These are phyloP conservation scores for Oceanodroma tethys DNA, from an alignment of 2,113 vertebrate genomes.

Conservation along the genomic window DNA sequence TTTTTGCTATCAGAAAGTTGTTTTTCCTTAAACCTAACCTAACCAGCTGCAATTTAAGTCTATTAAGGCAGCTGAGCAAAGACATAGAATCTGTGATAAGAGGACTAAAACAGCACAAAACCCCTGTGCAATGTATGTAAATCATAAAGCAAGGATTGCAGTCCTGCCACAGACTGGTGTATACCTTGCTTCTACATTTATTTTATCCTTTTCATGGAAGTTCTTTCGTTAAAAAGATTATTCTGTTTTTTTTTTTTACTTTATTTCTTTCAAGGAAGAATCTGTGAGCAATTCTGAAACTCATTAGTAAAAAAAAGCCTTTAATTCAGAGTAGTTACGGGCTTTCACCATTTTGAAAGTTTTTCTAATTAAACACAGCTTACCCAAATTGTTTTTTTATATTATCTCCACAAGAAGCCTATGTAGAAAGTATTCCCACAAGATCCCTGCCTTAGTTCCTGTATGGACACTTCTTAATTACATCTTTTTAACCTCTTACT, in stretches of 20 bases:
- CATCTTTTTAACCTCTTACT: background rate
- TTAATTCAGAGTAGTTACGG: background rate
- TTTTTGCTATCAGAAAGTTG: background rate
- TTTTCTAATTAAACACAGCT: background rate
- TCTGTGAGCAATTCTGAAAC: background rate
- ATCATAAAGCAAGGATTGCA: background rate
- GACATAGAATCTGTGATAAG: background rate
- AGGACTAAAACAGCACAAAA: background rate
- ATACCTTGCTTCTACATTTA: background rate
- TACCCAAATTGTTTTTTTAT: background rate
- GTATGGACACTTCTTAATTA: background rate
- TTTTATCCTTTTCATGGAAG: background rate
- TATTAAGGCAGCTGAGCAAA: background rate
- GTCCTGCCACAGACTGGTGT: background rate
- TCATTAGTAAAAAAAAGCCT: background rate
- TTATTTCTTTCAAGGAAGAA: background rate
- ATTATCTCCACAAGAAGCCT: background rate
- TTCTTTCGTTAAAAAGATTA: background rate
- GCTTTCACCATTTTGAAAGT: background rate
- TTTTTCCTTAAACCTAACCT: background rate
- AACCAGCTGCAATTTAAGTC: background rate
- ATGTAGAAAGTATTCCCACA: background rate
- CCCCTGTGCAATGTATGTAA: background rate
- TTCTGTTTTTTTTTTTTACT: background rate
- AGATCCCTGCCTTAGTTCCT: background rate